Conservation (phyloP, 2,113 vertebrate species). For the Parus major region DNA sequence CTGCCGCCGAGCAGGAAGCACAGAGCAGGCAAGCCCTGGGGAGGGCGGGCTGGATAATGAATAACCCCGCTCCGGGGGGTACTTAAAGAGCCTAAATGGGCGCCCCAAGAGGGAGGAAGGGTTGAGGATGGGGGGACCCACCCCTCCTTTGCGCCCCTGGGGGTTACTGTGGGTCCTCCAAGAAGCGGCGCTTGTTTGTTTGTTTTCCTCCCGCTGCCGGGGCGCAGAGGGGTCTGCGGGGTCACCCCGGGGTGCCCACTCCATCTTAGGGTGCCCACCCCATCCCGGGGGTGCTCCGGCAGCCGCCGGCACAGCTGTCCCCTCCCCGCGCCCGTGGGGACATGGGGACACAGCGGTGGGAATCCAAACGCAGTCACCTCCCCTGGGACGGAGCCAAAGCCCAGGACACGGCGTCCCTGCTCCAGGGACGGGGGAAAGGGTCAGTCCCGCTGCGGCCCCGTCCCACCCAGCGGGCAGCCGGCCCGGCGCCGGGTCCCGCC, state of each 20-base stretch:
- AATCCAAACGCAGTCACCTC: neutral
- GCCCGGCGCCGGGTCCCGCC: neutral
- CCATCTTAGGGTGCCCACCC: neutral
- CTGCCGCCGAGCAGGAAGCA: neutral
- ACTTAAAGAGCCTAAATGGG: neutral
- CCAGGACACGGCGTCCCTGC: neutral
- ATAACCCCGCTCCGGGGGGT: neutral
- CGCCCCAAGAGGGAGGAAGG: neutral
- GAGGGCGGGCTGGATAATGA: slow-evolving; percentile 6
- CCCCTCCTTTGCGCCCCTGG: rapidly evolving
- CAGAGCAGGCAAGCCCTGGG: neutral
- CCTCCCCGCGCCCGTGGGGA: neutral
- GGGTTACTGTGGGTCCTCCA: neutral
- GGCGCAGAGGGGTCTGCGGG: neutral
- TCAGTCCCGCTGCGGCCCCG: neutral
- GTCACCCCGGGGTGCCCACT: neutral
- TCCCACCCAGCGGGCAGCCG: slow-evolving; percentile 7
- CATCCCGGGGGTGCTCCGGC: too few relatives aligned
- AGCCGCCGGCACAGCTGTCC: rapidly evolving
- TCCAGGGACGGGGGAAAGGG: neutral
- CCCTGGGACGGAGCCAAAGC: neutral
- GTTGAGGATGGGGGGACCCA: rapidly evolving
- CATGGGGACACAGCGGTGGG: neutral
- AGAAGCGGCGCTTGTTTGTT: neutral
- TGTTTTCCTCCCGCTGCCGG: neutral